A percentile compares a stretch with the other conserved stretches of the same genome.
phyloP scores from a whole-genome alignment of 2,113 vertebrate species.

The Colistium nudipinnis region DNA sequence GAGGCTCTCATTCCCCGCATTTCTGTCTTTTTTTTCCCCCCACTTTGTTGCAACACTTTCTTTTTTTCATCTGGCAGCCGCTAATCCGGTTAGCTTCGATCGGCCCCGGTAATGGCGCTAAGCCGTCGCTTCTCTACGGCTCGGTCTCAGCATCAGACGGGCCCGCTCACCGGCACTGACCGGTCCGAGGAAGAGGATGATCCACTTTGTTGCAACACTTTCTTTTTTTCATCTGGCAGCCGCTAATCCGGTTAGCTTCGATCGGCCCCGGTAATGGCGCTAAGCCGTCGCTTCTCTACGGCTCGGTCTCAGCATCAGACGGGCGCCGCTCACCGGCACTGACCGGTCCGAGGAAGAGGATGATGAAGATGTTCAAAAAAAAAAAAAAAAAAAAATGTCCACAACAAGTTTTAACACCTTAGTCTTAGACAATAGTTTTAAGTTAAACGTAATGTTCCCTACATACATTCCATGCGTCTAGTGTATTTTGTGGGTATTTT shows the following conservation, averaged over 20 bases:
- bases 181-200: no score
- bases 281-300: slow-evolving; percentile 76
- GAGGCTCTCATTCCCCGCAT: slow-evolving; percentile 70
- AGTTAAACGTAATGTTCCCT: no score
- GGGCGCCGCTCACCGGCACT: no score
- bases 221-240: slow-evolving; percentile 73
- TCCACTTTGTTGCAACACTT: slow-evolving; percentile 73
- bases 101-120: slow-evolving; percentile 80
- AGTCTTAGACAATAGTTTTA: no score
- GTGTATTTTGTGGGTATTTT: neutral
- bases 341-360: no score
- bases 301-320: no score
- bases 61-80: slow-evolving; percentile 74
- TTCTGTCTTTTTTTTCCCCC: slow-evolving; percentile 42
- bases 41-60: slow-evolving; percentile 73
- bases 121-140: slow-evolving; percentile 75
- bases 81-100: slow-evolving; percentile 84
- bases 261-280: slow-evolving; percentile 80
- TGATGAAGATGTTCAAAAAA: neutral
- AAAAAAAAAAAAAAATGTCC: neutral
- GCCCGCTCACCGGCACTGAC: no score
- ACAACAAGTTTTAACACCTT: no score
- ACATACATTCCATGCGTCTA: no score
- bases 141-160: slow-evolving; percentile 11
- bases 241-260: slow-evolving; percentile 83